Evolutionary conservation across 1,140 invertebrate genomes (phyloP).

Genomic region (Aphis craccivora): DNA sequence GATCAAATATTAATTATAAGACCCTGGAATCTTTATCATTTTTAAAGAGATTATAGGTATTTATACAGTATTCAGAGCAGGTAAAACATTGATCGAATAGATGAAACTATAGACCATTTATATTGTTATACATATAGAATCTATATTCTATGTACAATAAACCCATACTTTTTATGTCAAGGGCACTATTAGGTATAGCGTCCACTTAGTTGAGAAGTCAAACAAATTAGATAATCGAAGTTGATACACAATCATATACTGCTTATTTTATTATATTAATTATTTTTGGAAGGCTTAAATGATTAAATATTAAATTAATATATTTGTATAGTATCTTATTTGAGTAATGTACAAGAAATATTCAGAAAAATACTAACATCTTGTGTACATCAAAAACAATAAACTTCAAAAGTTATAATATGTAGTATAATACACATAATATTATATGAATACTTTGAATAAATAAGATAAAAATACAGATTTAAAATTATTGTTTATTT

Average conservation of each 20-base stretch:
- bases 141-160: background rate
- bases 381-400: background rate
- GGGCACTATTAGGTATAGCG: background rate
- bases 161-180: constrained; percentile 19
- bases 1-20: background rate
- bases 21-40: background rate
- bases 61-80: background rate
- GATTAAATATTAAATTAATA: background rate
- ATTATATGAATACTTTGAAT: no score
- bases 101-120: background rate
- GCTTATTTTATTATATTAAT: background rate
- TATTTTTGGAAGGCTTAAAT: background rate
- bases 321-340: background rate
- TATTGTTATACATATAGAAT: background rate
- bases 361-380: background rate
- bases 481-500: background rate
- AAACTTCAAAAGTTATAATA: background rate
- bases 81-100: background rate
- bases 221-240: background rate
- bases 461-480: no score
- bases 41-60: background rate
- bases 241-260: background rate
- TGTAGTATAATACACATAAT: background rate
- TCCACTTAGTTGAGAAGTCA: background rate
- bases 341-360: background rate